Conservation (phyloP, 2,888 invertebrate genomes). For the Diogma glabrata region DNA sequence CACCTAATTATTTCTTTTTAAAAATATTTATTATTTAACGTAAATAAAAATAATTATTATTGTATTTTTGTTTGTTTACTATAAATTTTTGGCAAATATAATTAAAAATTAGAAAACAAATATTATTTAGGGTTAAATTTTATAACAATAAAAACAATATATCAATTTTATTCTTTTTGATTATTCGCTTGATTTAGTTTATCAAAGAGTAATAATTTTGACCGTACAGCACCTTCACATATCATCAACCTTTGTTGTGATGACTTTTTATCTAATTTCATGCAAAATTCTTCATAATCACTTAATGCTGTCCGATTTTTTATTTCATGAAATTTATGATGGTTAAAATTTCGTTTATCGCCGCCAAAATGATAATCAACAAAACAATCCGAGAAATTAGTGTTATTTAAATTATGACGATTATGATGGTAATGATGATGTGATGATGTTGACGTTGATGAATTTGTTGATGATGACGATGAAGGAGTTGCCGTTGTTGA, state of each 20-base stretch:
- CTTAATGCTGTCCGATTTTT: constrained; percentile 25
- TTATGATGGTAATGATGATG: background rate
- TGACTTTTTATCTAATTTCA: constrained; percentile 35
- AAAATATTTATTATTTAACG: no score
- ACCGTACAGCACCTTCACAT: constrained; percentile 78
- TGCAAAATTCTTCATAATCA: constrained; percentile 33
- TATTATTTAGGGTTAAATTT: no score
- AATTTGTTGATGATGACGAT: constrained; percentile 12
- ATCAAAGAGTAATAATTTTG: constrained; percentile 76
- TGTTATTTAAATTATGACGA: background rate
- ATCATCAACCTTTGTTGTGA: constrained; percentile 58
- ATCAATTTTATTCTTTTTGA: no score
- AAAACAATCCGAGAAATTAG: constrained; percentile 15
- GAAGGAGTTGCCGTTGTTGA: constrained; percentile 13
- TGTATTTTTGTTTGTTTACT: no score
- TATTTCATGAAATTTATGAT: constrained; percentile 24
- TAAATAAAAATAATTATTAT: no score
- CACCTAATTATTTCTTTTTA: no score
- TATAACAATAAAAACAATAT: no score
- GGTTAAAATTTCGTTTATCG: constrained; percentile 7
- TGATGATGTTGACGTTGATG: constrained; percentile 10
- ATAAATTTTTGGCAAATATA: no score
- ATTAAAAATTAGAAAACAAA: no score
- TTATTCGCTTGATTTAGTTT: constrained; percentile 42
- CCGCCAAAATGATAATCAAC: constrained; percentile 12